A percentile compares a stretch with the other conserved stretches of the same genome.
phyloP scores from a whole-genome alignment of 2,113 vertebrate species.

The Mesoclemmys tuberculata region DNA sequence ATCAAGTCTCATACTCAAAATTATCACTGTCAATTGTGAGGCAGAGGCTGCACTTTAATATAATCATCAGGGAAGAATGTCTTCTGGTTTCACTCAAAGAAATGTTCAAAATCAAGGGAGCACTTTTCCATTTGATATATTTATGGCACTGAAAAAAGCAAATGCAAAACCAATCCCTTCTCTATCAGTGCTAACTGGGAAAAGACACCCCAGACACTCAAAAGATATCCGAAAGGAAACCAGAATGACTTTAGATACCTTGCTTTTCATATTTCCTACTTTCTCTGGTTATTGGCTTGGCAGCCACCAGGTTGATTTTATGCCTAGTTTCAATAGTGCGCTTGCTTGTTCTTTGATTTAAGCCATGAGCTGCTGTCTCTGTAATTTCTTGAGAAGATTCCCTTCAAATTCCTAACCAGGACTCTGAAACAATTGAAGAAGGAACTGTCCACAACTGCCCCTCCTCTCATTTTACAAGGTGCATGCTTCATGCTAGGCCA shows the following conservation, averaged over 20 bases:
- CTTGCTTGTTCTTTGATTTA: background rate
- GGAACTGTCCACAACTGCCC: background rate
- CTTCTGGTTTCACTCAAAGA: constrained; percentile 40
- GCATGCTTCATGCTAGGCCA: background rate
- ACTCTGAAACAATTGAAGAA: background rate
- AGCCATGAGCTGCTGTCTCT: background rate
- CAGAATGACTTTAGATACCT: constrained; percentile 4
- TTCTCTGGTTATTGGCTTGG: constrained; percentile 28
- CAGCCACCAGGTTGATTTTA: constrained; percentile 1
- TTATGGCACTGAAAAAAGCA: background rate
- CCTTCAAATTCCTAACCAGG: background rate
- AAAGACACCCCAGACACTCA: background rate
- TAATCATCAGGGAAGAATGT: background rate
- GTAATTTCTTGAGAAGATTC: background rate
- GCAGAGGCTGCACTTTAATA: background rate
- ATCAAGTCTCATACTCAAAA: background rate
- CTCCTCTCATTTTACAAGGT: background rate
- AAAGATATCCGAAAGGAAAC: constrained; percentile 13
- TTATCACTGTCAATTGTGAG: background rate
- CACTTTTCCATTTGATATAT: background rate
- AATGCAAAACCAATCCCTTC: constrained; percentile 1
- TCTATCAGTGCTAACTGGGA: constrained; percentile 16
- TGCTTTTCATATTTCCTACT: constrained; percentile 31
- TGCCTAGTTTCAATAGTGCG: background rate
- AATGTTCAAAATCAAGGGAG: background rate